Evolutionary conservation across 1,140 invertebrate genomes (phyloP).

Genomic region (Euschistus heros): DNA sequence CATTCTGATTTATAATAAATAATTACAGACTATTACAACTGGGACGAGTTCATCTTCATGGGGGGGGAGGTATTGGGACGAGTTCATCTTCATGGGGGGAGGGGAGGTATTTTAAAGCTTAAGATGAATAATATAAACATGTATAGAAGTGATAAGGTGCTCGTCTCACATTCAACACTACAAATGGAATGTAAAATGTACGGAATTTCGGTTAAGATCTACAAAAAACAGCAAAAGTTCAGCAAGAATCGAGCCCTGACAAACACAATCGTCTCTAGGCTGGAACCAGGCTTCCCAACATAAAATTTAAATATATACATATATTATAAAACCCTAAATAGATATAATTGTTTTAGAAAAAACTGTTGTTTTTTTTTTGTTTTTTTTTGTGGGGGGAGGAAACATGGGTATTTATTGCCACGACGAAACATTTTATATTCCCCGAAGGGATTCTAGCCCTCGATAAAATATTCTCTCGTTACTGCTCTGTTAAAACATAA

Average conservation of each 20-base stretch:
- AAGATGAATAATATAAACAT: too few species aligned
- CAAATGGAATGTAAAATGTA: slow-evolving; percentile 4
- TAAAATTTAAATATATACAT: slow-evolving; percentile 7
- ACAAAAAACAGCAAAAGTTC: too few species aligned
- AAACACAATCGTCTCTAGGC: too few species aligned
- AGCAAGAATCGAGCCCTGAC: too few species aligned
- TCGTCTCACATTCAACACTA: neutral
- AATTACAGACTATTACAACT: neutral
- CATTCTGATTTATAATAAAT: neutral
- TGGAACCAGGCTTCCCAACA: neutral
- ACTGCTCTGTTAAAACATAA: neutral
- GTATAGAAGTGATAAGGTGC: neutral
- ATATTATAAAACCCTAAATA: slow-evolving; percentile 16
- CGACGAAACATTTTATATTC: neutral
- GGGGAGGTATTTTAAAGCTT: too few species aligned
- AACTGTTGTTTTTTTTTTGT: too few species aligned
- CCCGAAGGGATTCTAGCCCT: neutral
- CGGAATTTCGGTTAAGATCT: neutral
- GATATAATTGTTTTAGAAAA: slow-evolving; percentile 10
- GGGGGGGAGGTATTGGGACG: too few species aligned
- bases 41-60: too few species aligned
- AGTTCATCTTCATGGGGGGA: too few species aligned
- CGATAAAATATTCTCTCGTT: neutral
- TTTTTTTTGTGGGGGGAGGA: neutral
- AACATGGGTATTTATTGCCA: slow-evolving; percentile 13